Evolutionary conservation across 2,797 vertebrate species (phyloP).

Genomic region (Lerista edwardsae): DNA sequence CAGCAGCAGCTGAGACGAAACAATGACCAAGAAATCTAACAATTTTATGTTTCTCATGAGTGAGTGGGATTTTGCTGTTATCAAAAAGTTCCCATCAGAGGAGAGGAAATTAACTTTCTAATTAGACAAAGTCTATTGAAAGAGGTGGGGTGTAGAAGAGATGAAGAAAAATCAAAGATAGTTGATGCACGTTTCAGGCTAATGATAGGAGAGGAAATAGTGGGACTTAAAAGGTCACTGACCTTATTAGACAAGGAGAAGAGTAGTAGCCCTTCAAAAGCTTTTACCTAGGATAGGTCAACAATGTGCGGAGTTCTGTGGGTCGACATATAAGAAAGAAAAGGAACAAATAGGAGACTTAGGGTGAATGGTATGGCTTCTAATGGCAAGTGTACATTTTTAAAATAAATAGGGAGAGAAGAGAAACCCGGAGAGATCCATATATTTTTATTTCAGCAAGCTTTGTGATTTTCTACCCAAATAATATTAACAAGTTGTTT

Average conservation of each 20-base stretch:
- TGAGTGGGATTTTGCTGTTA: conserved; percentile 76
- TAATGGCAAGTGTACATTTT: conserved; percentile 38
- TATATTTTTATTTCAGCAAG: conserved; percentile 15
- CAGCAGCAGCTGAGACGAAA: conserved; percentile 70
- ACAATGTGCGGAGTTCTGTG: conserved; percentile 74
- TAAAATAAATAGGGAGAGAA: conserved; percentile 26
- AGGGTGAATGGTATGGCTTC: conserved; percentile 53
- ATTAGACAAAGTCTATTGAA: conserved; percentile 92
- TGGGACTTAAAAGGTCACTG: conserved; percentile 84
- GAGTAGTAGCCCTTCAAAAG: conserved; percentile 81
- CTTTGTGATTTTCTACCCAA: background rate
- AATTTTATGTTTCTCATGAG: conserved; percentile 69
- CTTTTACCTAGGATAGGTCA: conserved; percentile 79
- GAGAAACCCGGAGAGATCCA: conserved; percentile 21
- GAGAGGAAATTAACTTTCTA: conserved; percentile 94
- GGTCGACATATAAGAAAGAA: conserved; percentile 65
- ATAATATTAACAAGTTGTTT: conserved; percentile 13
- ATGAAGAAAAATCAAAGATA: conserved; percentile 83
- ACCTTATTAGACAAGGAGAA: conserved; percentile 85
- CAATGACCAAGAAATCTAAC: conserved; percentile 67
- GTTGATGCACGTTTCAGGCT: conserved; percentile 85
- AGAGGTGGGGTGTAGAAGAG: conserved; percentile 84
- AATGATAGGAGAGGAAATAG: conserved; percentile 91
- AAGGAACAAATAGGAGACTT: conserved; percentile 69
- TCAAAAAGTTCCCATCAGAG: conserved; percentile 80